Percentiles rank a stretch among this genome's conserved stretches.
Evolutionary conservation across 2,888 invertebrate species (phyloP).

Genomic region (Taphrorychus bicolor): DNA sequence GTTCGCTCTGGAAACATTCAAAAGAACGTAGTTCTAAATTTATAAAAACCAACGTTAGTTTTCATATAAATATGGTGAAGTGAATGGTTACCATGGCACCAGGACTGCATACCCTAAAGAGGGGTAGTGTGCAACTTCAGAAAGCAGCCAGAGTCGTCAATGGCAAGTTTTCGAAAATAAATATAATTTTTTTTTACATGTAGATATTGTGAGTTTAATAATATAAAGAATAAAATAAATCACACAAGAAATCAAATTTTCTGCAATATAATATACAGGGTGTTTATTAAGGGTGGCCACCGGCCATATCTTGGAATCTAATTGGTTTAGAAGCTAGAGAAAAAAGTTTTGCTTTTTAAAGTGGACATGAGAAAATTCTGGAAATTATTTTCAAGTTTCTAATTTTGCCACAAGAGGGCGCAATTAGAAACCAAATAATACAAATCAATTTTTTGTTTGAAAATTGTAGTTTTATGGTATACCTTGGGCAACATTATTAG

Average conservation of each 20-base stretch:
- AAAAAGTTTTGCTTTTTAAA: too few species aligned
- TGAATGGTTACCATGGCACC: slow-evolving; percentile 35
- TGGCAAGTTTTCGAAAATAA: slow-evolving; percentile 55
- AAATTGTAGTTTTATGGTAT: too few species aligned
- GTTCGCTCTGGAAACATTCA: background rate
- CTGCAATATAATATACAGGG: too few species aligned
- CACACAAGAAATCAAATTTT: background rate
- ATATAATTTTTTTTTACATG: background rate
- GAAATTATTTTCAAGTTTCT: too few species aligned
- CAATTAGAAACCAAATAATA: too few species aligned
- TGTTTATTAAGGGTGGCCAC: too few species aligned
- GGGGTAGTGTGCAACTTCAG: slow-evolving; percentile 64
- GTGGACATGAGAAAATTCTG: too few species aligned
- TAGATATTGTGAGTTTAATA: background rate
- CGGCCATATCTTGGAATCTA: too few species aligned
- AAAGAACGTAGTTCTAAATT: background rate
- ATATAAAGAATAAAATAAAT: background rate
- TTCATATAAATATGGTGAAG: background rate
- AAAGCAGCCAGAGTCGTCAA: slow-evolving; percentile 64
- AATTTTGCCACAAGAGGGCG: too few species aligned
- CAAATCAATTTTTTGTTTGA: too few species aligned
- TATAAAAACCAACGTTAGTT: background rate
- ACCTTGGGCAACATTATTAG: too few species aligned
- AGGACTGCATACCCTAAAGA: slow-evolving; percentile 57
- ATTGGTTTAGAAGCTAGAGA: too few species aligned